phyloP scores from a whole-genome alignment of 1,140 invertebrate genomes.

The Cyrtorhinus lividipennis region DNA sequence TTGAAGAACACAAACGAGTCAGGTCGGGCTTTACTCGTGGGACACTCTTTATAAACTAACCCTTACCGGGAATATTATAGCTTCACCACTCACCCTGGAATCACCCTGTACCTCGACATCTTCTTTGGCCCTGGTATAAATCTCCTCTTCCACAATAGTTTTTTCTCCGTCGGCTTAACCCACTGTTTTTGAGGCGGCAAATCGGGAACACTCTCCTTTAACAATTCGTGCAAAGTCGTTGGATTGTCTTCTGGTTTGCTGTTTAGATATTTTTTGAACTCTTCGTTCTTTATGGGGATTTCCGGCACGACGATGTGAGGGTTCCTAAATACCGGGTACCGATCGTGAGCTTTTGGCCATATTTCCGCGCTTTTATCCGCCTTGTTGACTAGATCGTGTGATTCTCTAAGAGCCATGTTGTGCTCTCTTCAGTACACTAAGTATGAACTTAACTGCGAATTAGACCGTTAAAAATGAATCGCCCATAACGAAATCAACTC shows the following conservation, averaged over 20 bases:
- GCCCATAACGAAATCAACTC: not conserved
- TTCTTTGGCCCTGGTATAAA: not conserved
- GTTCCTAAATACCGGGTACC: not conserved
- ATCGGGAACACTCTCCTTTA: not conserved
- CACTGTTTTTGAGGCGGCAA: not conserved
- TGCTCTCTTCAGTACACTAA: too few relatives aligned
- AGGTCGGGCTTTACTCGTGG: too few relatives aligned
- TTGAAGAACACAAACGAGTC: too few relatives aligned
- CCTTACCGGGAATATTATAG: too few relatives aligned
- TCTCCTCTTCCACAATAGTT: not conserved
- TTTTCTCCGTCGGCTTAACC: not conserved
- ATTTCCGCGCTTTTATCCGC: not conserved
- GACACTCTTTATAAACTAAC: too few relatives aligned
- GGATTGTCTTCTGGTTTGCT: not conserved
- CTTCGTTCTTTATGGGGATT: not conserved
- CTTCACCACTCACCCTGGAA: not conserved
- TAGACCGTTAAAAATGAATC: not conserved
- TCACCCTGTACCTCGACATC: not conserved
- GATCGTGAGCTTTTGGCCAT: not conserved
- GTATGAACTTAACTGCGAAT: too few relatives aligned
- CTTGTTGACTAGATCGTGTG: not conserved
- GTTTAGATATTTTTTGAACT: not conserved
- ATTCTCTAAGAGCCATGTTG: not conserved
- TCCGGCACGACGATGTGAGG: not conserved
- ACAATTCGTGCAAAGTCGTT: not conserved